Percentiles rank a stretch among this genome's conserved stretches.
Evolutionary conservation across 2,797 vertebrate species (phyloP).

Genomic region (Galaxias olidus): DNA sequence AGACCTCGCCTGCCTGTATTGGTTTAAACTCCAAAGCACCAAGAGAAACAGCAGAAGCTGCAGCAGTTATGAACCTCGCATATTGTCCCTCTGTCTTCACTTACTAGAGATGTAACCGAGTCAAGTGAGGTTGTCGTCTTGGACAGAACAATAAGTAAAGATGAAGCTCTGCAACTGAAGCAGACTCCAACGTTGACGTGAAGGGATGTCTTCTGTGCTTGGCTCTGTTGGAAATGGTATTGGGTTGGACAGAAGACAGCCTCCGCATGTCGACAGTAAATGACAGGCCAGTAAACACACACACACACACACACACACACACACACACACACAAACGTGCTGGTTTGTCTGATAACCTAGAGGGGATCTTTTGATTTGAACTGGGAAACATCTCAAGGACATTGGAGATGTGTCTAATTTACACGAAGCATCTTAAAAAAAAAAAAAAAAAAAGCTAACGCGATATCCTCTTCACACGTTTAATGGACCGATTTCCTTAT

Average conservation of each 20-base stretch:
- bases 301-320: no score
- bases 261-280: no score
- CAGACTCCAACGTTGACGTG: no score
- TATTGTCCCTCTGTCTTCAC: no score
- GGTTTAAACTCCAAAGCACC: slow-evolving; percentile 17
- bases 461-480: slow-evolving; percentile 10
- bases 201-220: no score
- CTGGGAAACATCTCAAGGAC: slow-evolving; percentile 3
- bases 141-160: no score
- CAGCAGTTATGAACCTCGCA: not conserved
- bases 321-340: not conserved
- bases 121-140: no score
- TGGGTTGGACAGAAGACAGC: no score
- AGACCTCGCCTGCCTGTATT: slow-evolving; percentile 25
- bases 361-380: slow-evolving; percentile 14
- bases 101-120: no score
- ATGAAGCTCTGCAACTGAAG: no score
- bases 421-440: not conserved
- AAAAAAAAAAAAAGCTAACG: slow-evolving; percentile 3
- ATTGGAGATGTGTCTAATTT: not conserved
- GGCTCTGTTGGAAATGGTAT: no score
- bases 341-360: slow-evolving; percentile 19
- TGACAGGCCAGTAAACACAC: no score
- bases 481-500: slow-evolving; percentile 20
- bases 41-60: not conserved